Base-by-base conservation (phyloP, 2,113 vertebrate species). In the Halichoerus grypus region DNA sequence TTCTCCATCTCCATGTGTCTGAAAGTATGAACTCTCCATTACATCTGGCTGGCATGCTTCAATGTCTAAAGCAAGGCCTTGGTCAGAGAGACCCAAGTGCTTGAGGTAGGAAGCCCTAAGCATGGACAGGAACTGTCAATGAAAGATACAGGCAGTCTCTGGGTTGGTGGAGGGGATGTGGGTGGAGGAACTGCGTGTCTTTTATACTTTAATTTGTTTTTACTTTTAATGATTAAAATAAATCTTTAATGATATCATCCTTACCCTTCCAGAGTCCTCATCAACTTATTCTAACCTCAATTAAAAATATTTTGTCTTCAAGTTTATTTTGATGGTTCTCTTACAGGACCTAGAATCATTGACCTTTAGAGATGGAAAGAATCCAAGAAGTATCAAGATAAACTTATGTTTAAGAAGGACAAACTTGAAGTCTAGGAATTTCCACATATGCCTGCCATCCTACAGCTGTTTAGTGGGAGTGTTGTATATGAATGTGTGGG, bases 321-420 rank as follows among this genome's bases (percentile, higher is more conserved):
- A 76, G 16, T 81, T 61, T 31, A 89, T 96, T 76, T 85, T 31
- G 63, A 26, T 61, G 13, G 31, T 24, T 91, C 31, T 88, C 26
- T 36, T 39, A 81, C 9, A 94, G 42, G 46, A 88, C 19, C 39
- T 61, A 39, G 42, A 89, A 55, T 86, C 42, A 55, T 26, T 86
- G 72, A 97, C 22, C n/a, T 94, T 85, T 94, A 85, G 31, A 81
- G 19, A 65, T 67, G 26, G 42, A 89, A n/a, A 69, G n/a, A 92
- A 92, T 89, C 65, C 31, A 92, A 76, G 83, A 86, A 26, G 22
- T 74, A 69, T 81, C 19, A 85, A 76, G 31, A 42, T 63, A 42
- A 85, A 21, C 24, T 94, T 91, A 14, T 59, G 15, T 74, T 92
- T 89, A 95, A 84, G 61, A 28, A 15, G 55, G 57, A 94, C 55